A percentile compares a stretch with the other conserved stretches of the same genome.
Conservation (phyloP, 2,888 invertebrate genomes). For the Heterodera filipjevi region DNA sequence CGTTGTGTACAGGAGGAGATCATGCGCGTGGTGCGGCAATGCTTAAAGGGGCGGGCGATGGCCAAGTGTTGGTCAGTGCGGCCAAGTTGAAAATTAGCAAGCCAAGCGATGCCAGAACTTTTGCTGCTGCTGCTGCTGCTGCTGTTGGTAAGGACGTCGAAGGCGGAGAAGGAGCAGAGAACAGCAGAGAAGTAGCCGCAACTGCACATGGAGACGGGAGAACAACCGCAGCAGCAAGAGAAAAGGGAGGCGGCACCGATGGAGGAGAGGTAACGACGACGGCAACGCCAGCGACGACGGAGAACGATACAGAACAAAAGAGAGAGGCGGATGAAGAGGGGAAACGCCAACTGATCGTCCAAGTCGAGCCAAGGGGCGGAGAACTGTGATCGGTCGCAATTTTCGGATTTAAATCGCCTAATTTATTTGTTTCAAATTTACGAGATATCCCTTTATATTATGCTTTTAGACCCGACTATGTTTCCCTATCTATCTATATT, state of each 20-base stretch:
- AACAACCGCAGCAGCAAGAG: too few species aligned
- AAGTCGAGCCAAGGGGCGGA: neutral
- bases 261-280: too few species aligned
- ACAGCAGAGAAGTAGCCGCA: neutral
- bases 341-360: too few species aligned
- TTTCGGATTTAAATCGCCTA: too few species aligned
- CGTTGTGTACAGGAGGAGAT: slow-evolving; percentile 6
- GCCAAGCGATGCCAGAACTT: neutral
- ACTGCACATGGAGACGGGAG: too few species aligned
- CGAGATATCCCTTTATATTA: too few species aligned
- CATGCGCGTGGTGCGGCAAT: neutral
- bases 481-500: too few species aligned
- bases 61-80: slow-evolving; percentile 11
- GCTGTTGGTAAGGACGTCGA: neutral
- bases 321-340: neutral
- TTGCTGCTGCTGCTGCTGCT: too few species aligned
- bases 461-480: too few species aligned
- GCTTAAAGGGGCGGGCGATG: slow-evolving; percentile 1
- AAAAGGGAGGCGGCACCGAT: too few species aligned
- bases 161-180: neutral
- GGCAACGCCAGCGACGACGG: too few species aligned
- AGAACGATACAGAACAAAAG: neutral
- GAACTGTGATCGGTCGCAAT: neutral
- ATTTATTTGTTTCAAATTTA: too few species aligned
- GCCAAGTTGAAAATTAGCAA: neutral